Base-by-base conservation (phyloP, 1,140 invertebrate species). In the Dendroctonus valens region DNA sequence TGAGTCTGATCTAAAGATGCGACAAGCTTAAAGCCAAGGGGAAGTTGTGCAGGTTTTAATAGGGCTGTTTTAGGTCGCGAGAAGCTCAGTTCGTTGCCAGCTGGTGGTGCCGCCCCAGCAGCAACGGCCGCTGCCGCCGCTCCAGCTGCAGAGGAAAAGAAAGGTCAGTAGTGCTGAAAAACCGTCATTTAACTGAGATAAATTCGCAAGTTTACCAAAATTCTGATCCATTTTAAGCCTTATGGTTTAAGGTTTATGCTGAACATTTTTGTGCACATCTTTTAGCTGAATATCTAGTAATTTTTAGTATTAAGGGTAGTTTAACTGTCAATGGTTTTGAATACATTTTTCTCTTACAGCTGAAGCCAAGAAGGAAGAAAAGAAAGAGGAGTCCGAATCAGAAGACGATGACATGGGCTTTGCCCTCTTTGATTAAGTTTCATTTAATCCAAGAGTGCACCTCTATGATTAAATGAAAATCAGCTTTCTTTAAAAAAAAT, bases 321-420 rank as follows among this genome's bases (percentile, higher is more conserved):
- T 26, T 26, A 3, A 26, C 1, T n/a, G n/a, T n/a, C n/a, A 26
- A 1, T 1, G 26, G 26, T 26, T 26, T 26, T 26, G 26, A 26
- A 26, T 3, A 26, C 3, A n/a, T 72, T 75, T 75, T 71, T 71
- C 9, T 66, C 73, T 72, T 69, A 15, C 74, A 81, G 80, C 3
- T 26, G 26, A 80, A 65, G 82, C 82, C 59, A 86, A 87, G 77
- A 86, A 86, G 71, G 72, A 77, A 65, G 85, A 91, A 70, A 89
- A 91, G 82, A 90, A 91, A 76, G 89, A 87, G 71, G 90, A 92
- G 76, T 89, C 89, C 41, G 90, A 91, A 71, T 89, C 88, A 9
- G 89, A 91, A 59, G 91, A 92, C 75, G 90, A 91, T 69, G 90
- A 92, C 76, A 91, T 92, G 91, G 91, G 91, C 78, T 92, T 92